A percentile compares a stretch with the other conserved stretches of the same genome.
These are phyloP conservation scores for Galerucella nymphaeae DNA, from an alignment of 2,888 invertebrate genomes.

Conservation along the genomic window DNA sequence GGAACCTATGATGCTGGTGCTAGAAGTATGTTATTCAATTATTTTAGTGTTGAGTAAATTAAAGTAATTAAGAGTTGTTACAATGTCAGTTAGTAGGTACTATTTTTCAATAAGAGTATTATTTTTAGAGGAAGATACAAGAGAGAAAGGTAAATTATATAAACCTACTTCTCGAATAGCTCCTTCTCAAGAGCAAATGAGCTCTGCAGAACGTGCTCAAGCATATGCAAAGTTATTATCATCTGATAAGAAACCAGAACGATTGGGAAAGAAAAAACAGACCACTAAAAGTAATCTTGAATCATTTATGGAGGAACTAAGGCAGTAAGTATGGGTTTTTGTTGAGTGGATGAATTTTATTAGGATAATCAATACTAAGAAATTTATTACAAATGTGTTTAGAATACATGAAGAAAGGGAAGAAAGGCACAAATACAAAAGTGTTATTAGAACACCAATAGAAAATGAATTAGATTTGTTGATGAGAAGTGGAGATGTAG, in stretches of 20 bases:
- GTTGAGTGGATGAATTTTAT: not conserved
- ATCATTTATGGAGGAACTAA: conserved; percentile 96
- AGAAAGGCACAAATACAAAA: conserved; percentile 93
- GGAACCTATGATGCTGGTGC: conserved; percentile 97
- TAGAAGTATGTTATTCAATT: conserved; percentile 71
- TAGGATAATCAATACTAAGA: too few relatives aligned
- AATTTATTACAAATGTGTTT: conserved; percentile 24
- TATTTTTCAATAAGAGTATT: conserved; percentile 15
- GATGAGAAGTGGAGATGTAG: conserved; percentile 68
- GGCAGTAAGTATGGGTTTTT: conserved; percentile 74
- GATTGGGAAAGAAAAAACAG: conserved; percentile 76
- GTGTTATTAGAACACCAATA: conserved; percentile 70
- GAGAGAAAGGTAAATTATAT: conserved; percentile 91
- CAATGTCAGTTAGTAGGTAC: not conserved
- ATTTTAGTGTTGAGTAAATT: conserved; percentile 16
- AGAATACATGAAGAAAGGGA: conserved; percentile 98
- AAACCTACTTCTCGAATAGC: conserved; percentile 86
- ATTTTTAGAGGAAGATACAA: conserved; percentile 82
- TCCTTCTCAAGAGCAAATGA: conserved; percentile 66
- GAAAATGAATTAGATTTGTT: conserved; percentile 64
- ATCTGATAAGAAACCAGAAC: conserved; percentile 75
- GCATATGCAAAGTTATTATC: conserved; percentile 75
- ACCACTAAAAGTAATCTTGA: conserved; percentile 95
- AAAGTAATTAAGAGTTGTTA: not conserved
- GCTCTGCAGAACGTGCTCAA: conserved; percentile 75